Evolutionary conservation across 2,797 vertebrate genomes (phyloP), one percentile per base, ranked within the genome.

Genomic region (Cyprinodon diabolis): DNA sequence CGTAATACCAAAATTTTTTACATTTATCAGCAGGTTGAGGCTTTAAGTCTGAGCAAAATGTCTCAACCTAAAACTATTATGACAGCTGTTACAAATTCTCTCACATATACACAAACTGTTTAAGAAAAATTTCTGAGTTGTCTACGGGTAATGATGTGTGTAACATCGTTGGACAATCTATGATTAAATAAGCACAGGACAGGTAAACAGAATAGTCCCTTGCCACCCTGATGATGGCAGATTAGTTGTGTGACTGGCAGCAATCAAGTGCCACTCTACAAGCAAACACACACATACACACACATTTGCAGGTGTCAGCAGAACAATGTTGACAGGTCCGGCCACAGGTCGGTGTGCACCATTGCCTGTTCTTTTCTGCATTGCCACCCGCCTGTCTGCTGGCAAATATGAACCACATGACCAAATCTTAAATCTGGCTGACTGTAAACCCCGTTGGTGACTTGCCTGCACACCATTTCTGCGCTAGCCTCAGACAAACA

Each of bases 171-270:
- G 89, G 85, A 85, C 84, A 86, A 74, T 82, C 71, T 80, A 84
- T 87, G 84, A 89, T 89, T 86, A 90, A 88, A 86, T 87, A 85
- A 88, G 85, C 89, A 65, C 40, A 81, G 82, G 84, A 84, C 81
- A 79, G 86, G 84, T 70, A 77, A 83, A 79, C 84, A 84, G 74
- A 76, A 43, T 80, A 81, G 79, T 87, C 85, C 70, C 85, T 87
- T 92, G 88, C 91, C 91, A 92, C 86, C 90, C 89, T 87, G 35
- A 72, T 87, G 81, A 88, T 90, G 82, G 74, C 87, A 90, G 86
- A 90, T 90, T 90, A 89, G 86, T 77, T 0, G 35, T 88, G 85
- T 94, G 90, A 92, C 85, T 92, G 92, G 88, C 93, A 94, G 86
- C 88, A 89, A 86, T 93, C 93, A 92, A 89, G 79, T 80, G 74